These are phyloP conservation scores for Papilio demoleus DNA, from an alignment of 2,888 invertebrate genomes.

Conservation along the genomic window DNA sequence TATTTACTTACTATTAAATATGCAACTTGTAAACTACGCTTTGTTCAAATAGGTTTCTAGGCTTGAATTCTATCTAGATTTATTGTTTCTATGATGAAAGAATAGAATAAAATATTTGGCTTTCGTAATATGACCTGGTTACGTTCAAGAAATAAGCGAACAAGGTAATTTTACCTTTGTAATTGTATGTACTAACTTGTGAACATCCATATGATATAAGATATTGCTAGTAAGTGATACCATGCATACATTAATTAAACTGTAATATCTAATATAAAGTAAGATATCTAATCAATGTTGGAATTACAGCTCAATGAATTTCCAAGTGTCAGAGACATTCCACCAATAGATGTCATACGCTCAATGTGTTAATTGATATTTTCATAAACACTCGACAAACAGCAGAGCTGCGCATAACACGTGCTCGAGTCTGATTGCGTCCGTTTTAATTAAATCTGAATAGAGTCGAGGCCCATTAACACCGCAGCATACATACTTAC, in stretches of 20 bases:
- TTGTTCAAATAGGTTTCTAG: not conserved
- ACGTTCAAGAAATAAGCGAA: not conserved
- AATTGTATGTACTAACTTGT: not conserved
- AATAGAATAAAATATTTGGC: not conserved
- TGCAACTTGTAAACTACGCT: not conserved
- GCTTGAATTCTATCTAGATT: too few relatives aligned
- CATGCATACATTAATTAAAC: too few relatives aligned
- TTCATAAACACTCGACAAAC: conserved; percentile 17
- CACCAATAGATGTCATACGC: conserved; percentile 10
- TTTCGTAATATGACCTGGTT: not conserved
- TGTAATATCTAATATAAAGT: not conserved
- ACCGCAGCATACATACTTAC: not conserved
- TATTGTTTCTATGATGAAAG: not conserved
- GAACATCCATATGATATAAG: not conserved
- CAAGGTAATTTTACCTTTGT: too few relatives aligned
- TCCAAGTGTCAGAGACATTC: conserved; percentile 17
- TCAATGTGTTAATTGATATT: conserved; percentile 16
- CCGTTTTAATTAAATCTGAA: conserved; percentile 27
- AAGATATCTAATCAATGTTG: not conserved
- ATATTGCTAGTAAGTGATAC: too few relatives aligned
- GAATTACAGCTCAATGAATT: not conserved
- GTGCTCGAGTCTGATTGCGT: conserved; percentile 22
- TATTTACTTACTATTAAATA: not conserved
- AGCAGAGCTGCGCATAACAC: conserved; percentile 13
- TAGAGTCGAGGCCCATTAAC: conserved; percentile 7